Evolutionary conservation across 1,140 invertebrate species (phyloP), one percentile per base, ranked within the genome.

Genomic region (Eriosoma lanigerum): DNA sequence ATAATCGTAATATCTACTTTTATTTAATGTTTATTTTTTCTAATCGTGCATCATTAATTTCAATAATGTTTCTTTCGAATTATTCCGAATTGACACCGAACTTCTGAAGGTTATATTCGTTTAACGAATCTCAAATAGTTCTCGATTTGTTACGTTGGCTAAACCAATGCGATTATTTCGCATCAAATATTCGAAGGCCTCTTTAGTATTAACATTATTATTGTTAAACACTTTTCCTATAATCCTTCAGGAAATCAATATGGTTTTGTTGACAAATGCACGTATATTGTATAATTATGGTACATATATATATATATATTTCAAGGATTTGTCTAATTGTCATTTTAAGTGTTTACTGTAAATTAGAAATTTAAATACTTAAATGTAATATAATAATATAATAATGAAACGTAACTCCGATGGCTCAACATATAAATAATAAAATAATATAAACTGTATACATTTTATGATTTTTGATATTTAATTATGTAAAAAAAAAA

Each of bases 271-370:
- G 48, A 52, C 48, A 29, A n/a, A 29, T 72, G 15, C 3, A 32
- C 19, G 21, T 38, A 12, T 60, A 26, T 17, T n/a, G 21, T 38
- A 21, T 60, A 60, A 29, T 13, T 68, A 48, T 48, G 3, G 62
- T 68, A 21, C 26, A 48, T 68, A 68, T 24, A 17, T 72, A 19
- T 19, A 29, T 24, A 24, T 72, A n/a, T 12, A 52, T 72, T 72
- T 72, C 48, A 72, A 72, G 68, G 68, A 70, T 6, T 72, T 72
- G 26, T 52, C 24, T 72, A 72, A 52, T 72, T 72, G 10, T 72
- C 24, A 52, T 15, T 72, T 72, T 17, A 50, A 70, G 44, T 29
- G 15, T 70, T 70, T 70, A 70, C 46, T 50, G 50, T 19, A 70
- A 9, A 70, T 70, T 70, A 72, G 8, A 72, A 52, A 72, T 72